Evolutionary conservation across 2,113 vertebrate species (phyloP).

Genomic region (Perccottus glenii): DNA sequence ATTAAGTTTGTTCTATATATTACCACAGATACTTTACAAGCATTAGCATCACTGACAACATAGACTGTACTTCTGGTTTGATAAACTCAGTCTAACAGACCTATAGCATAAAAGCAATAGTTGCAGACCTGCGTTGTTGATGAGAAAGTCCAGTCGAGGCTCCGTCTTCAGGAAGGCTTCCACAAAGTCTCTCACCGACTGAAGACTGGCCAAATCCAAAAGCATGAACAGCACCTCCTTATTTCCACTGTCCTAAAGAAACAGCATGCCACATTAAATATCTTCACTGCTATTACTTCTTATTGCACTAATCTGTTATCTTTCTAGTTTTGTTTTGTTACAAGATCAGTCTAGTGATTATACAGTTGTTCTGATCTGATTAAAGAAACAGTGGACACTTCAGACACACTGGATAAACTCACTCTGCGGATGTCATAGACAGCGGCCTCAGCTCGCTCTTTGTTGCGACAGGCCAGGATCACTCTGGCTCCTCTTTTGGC

Average conservation of each 20-base stretch:
- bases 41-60: too few species aligned
- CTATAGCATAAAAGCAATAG: too few species aligned
- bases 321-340: too few species aligned
- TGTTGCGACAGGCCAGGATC: constrained; percentile 85
- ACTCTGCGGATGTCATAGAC: constrained; percentile 88
- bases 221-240: constrained; percentile 86
- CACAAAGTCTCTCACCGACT: constrained; percentile 85
- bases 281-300: not conserved
- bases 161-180: constrained; percentile 85
- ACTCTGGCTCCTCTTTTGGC: constrained; percentile 89
- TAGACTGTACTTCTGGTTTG: too few species aligned
- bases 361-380: too few species aligned
- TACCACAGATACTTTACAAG: too few species aligned
- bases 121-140: constrained; percentile 90
- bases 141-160: constrained; percentile 88
- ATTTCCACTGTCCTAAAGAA: constrained; percentile 79
- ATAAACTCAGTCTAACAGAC: too few species aligned
- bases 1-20: too few species aligned
- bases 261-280: not conserved
- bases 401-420: constrained; percentile 7
- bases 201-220: constrained; percentile 86
- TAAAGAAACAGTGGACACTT: too few species aligned
- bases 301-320: too few species aligned
- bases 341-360: too few species aligned
- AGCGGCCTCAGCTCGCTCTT: constrained; percentile 82